Base-by-base conservation (phyloP, 2,888 invertebrate genomes). In the Pristionchus exspectatus region DNA sequence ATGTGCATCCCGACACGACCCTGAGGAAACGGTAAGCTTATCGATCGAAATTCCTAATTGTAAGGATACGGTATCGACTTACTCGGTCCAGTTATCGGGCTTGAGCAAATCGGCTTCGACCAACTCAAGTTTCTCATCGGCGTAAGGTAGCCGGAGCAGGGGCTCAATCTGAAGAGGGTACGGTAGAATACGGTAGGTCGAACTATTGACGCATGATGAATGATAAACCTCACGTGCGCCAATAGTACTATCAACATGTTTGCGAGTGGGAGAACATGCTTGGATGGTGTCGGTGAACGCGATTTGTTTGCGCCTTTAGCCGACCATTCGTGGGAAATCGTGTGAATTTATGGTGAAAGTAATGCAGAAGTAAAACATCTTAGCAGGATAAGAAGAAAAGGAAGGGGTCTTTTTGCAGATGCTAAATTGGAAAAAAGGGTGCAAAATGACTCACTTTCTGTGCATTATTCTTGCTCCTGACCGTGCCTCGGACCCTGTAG, bases 101-200 rank as follows among this genome's bases (percentile, higher is more conserved):
- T 30, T 83, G 72, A 89, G 93, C 59, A 96, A 94, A 92, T 96
- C 96, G n/a, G 96, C 96, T 93, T 96, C 96, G 5, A 96, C 95
- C n/a, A 96, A 92, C 90, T 96, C 96, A 4, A 96, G 92, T 88
- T 95, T 95, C 91, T 95, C 93, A 72, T 94, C 93, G n/a, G 96
- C 95, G 77, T 96, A 95, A 18, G 95, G 95, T 50, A 92, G 85
- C 59, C 90, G 90, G 18, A 90, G 89, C 0, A 92, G 89, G 9
- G 92, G 92, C n/a, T 44, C 90, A 21, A 92, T 81, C 91, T 91
- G 63, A 16, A 27, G 33, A 18, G 72, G 38, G 27, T 27, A 69
- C 27, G 27, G 33, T 30, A 69, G 69, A 30, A 5, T 69, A 77
- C 74, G 18, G 74, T 77, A 77, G 33, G 38, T 18, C 7, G 10